A percentile compares a stretch with the other conserved stretches of the same genome.
phyloP scores from a whole-genome alignment of 1,140 invertebrate genomes.

The Neotoxoptera formosana region DNA sequence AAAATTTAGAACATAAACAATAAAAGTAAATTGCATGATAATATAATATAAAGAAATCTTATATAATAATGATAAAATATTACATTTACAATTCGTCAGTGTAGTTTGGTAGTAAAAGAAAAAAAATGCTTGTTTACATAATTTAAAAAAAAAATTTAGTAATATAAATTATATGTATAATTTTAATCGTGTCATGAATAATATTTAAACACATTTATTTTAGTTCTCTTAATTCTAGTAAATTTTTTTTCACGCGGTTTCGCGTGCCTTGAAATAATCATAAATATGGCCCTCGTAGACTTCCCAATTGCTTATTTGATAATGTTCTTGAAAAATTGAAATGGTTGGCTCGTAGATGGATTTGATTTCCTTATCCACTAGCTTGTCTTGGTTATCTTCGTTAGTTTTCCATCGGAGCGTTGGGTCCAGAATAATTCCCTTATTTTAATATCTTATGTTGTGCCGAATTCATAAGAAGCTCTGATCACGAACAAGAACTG shows the following conservation, averaged over 20 bases:
- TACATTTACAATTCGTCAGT: too few species aligned
- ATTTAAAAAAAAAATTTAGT: neutral
- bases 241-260: neutral
- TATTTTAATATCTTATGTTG: neutral
- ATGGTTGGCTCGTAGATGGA: conserved; percentile 17
- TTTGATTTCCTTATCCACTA: neutral
- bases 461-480: neutral
- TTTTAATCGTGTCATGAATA: neutral
- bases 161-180: neutral
- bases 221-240: conserved; percentile 17
- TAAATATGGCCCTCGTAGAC: neutral
- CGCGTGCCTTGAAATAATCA: neutral
- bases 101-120: too few species aligned
- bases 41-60: too few species aligned
- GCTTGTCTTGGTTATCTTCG: conserved; percentile 1
- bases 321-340: neutral
- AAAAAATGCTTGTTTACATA: too few species aligned
- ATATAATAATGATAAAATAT: too few species aligned
- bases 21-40: neutral
- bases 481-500: neutral
- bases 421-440: conserved; percentile 5
- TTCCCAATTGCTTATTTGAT: neutral
- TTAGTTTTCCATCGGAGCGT: neutral
- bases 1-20: neutral
- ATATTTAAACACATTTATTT: conserved; percentile 10